phyloP scores from a whole-genome alignment of 2,113 vertebrate genomes.

The Brevimyrus niger region DNA sequence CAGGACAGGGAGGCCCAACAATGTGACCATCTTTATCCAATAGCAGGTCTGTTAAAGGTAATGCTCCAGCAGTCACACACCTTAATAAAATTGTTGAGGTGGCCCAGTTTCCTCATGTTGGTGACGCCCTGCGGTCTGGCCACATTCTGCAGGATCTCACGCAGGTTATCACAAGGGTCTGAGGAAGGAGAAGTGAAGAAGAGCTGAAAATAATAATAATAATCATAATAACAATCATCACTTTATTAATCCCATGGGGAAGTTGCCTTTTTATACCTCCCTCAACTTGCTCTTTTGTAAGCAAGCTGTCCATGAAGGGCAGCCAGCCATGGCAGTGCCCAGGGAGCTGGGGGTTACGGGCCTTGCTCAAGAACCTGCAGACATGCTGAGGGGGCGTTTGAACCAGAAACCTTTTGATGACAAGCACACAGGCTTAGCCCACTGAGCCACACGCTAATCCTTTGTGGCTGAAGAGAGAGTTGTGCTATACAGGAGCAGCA shows the following conservation, averaged over 20 bases:
- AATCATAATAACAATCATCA: too few relatives aligned
- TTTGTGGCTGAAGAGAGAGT: not conserved
- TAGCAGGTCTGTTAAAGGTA: not conserved
- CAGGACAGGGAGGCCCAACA: not conserved
- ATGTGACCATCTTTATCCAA: not conserved
- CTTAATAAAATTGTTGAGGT: conserved; percentile 86
- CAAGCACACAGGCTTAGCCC: too few relatives aligned
- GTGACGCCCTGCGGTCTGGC: conserved; percentile 75
- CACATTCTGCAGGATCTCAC: conserved; percentile 81
- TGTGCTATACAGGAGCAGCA: not conserved
- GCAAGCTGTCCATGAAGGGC: too few relatives aligned
- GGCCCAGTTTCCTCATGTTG: conserved; percentile 80
- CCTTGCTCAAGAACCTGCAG: too few relatives aligned
- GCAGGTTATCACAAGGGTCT: conserved; percentile 77
- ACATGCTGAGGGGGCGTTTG: too few relatives aligned
- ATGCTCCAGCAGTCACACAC: conserved; percentile 35
- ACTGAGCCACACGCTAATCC: too few relatives aligned
- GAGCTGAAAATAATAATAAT: not conserved
- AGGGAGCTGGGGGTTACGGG: too few relatives aligned
- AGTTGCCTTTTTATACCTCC: too few relatives aligned
- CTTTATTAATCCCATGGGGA: too few relatives aligned
- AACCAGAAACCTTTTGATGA: too few relatives aligned
- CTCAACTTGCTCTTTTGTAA: too few relatives aligned
- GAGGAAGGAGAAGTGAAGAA: conserved; percentile 27
- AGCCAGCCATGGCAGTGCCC: too few relatives aligned